These are phyloP conservation scores for Neomorphus geoffroyi DNA, from an alignment of 2,797 vertebrate species.

Conservation along the genomic window DNA sequence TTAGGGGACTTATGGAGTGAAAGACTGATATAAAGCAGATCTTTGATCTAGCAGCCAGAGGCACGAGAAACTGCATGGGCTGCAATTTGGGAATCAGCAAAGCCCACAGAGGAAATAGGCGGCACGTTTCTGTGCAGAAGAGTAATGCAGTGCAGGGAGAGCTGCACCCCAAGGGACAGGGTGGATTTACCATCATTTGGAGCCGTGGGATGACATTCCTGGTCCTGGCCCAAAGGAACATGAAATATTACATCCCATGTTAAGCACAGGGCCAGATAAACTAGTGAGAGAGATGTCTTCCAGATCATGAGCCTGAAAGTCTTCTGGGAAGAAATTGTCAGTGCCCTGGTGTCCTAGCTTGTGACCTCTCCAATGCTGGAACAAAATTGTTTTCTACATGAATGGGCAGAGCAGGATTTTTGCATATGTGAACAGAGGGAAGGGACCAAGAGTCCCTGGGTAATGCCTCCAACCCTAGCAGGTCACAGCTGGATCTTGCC, in stretches of 20 bases:
- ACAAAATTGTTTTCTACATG: neutral
- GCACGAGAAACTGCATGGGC: neutral
- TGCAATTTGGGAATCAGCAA: slow-evolving; percentile 7
- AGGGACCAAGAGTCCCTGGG: neutral
- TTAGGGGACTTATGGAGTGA: neutral
- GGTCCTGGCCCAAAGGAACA: neutral
- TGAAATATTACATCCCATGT: slow-evolving; percentile 19
- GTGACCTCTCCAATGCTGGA: neutral
- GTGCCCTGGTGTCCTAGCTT: neutral
- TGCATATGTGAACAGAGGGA: neutral
- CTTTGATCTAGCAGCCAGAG: slow-evolving; percentile 49
- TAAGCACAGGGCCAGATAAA: slow-evolving; percentile 12
- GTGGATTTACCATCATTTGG: neutral
- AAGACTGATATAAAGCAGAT: slow-evolving; percentile 18
- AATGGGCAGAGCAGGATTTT: neutral
- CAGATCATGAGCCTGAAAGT: neutral
- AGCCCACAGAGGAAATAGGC: neutral
- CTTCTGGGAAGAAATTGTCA: neutral
- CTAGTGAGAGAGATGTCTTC: neutral
- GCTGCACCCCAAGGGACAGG: neutral
- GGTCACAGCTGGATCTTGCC: neutral
- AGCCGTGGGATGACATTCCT: neutral
- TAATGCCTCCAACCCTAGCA: neutral
- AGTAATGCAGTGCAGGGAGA: slow-evolving; percentile 2
- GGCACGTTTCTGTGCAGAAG: neutral